phyloP scores from a whole-genome alignment of 2,888 invertebrate species.

The Augochlorella aurata region DNA sequence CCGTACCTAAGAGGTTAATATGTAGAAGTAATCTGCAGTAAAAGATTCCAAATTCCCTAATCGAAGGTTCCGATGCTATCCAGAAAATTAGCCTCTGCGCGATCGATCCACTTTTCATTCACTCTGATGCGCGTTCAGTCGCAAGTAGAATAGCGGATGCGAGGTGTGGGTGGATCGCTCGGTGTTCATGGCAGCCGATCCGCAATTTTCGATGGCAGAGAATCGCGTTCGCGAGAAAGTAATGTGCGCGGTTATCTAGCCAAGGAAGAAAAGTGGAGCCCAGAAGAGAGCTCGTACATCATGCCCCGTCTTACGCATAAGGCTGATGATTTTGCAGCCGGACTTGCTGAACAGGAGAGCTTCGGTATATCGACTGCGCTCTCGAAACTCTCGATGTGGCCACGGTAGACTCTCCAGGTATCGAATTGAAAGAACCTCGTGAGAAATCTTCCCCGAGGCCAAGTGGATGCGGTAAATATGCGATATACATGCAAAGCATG shows the following conservation, averaged over 20 bases:
- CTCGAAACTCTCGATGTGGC: background rate
- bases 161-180: background rate
- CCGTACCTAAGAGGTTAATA: no score
- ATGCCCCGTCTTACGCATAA: conserved; percentile 33
- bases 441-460: background rate
- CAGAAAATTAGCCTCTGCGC: background rate
- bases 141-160: background rate
- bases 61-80: background rate
- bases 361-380: background rate
- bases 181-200: background rate
- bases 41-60: background rate
- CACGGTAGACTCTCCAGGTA: background rate
- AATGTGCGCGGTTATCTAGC: background rate
- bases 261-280: conserved; percentile 35
- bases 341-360: background rate
- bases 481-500: background rate
- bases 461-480: background rate
- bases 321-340: background rate
- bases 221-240: conserved; percentile 2
- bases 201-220: background rate
- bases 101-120: background rate
- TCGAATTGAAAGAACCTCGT: conserved; percentile 1
- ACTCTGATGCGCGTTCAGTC: background rate
- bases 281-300: conserved; percentile 48
- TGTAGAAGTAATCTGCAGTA: no score